These are phyloP conservation scores for Paraplagusia blochii DNA, from an alignment of 2,113 vertebrate species.

Conservation along the genomic window DNA sequence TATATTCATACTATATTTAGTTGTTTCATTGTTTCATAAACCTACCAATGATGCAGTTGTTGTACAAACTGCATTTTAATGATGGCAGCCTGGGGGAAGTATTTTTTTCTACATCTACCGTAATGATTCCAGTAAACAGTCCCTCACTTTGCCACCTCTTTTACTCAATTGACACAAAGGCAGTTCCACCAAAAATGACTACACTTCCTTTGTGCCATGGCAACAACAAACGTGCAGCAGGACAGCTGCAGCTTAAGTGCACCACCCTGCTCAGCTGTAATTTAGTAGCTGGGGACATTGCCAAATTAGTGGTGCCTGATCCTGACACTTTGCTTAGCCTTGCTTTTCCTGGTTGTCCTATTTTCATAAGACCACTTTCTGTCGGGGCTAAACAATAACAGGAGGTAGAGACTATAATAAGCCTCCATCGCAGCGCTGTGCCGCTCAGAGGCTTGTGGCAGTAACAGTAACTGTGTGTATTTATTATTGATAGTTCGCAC, in stretches of 20 bases:
- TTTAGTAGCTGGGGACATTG: conserved; percentile 49
- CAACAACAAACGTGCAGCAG: conserved; percentile 34
- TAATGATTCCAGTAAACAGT: too few species aligned
- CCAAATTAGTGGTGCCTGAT: conserved; percentile 45
- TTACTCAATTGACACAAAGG: conserved; percentile 20
- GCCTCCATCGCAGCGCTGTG: conserved; percentile 49
- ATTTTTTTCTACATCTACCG: too few species aligned
- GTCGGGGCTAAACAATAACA: conserved; percentile 69
- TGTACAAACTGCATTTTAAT: too few species aligned
- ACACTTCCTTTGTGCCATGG: conserved; percentile 17
- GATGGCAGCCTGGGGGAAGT: too few species aligned
- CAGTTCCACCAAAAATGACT: not conserved
- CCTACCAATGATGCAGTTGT: not conserved
- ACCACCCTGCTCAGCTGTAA: conserved; percentile 15
- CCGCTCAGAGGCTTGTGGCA: conserved; percentile 64
- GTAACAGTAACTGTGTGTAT: conserved; percentile 67
- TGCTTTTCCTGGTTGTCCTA: conserved; percentile 53
- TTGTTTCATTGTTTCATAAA: conserved; percentile 21
- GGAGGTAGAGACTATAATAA: conserved; percentile 69
- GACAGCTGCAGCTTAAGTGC: conserved; percentile 14
- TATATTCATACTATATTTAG: too few species aligned
- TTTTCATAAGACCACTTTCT: conserved; percentile 69
- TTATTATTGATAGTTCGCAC: conserved; percentile 78
- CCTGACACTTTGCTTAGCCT: conserved; percentile 40
- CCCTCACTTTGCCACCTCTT: not conserved